Evolutionary conservation across 2,797 vertebrate genomes (phyloP), one percentile per base, ranked within the genome.

Genomic region (Meda fulgida): DNA sequence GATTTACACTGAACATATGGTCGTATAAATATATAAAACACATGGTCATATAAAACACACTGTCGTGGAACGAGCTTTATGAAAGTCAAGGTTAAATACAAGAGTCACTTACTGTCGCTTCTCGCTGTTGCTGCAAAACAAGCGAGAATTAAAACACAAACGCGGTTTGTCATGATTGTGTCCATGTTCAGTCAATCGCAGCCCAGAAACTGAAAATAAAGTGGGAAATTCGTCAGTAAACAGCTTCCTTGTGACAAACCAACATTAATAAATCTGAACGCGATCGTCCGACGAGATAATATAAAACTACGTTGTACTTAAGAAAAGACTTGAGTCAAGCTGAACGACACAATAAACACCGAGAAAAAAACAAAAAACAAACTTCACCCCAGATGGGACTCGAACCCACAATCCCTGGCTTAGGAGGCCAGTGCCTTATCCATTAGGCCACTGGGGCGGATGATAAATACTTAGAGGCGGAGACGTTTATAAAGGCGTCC

Each of bases 361-460:
- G 16, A 11, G 1, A 43, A 2, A 7, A 34, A 1, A 4, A n/a
- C n/a, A n/a, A 14, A 80, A 80, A 51, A 16, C 5, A 0, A 14
- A 1, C 0, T 23, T 65, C 13, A 65, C 26, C 60, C 26, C 26
- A 65, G 58, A 86, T 85, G 81, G 83, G 84, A 87, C 81, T 85
- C 86, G 88, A 90, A 89, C 88, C 89, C 86, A 89, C 88, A 90
- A 90, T 90, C 86, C 86, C 88, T 88, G 86, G 87, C 83, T 90
- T 87, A 89, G 88, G 88, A 90, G 89, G 88, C 89, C 86, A 89
- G 83, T 89, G 89, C 88, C 88, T 88, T 90, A 90, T 89, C 89
- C 89, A 89, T 90, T 90, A 89, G 89, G 89, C 84, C 87, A 89
- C 89, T 89, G 87, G 87, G 87, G 89, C 81, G 8, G 43, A n/a